Base-by-base conservation (phyloP, 2,113 vertebrate species). In the Chelonoidis abingdonii region DNA sequence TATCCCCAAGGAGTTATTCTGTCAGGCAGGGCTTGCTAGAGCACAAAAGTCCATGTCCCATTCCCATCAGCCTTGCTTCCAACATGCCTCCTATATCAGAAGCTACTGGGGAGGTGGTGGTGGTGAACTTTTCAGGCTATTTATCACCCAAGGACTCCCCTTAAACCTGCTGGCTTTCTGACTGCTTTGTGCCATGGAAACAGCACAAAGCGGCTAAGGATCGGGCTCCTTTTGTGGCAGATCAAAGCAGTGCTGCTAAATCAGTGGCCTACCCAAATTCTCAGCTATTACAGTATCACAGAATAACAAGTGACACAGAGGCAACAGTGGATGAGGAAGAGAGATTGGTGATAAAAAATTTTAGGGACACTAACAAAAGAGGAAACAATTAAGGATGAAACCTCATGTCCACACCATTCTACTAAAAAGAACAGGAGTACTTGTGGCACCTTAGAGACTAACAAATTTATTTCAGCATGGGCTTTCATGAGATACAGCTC, bases 141-240 rank as follows among this genome's bases (percentile, higher is more conserved):
- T 12, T 31, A 52, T 21, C 50, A 22, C 0, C 1, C 22, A 84
- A 29, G 0, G 0, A 3, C 89, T 92, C 5, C 0, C 2, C 76
- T 53, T 25, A 80, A 72, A 7, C 4, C 2, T 38, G n/a, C 88
- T 50, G 50, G 0, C 57, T 2, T 6, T 82, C 86, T 50, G 84
- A 84, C n/a, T 3, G 0, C 87, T 89, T 82, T 22, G 31, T 16
- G 10, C 6, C 81, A 49, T 24, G 76, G 41, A 81, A 65, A 5
- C 38, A 69, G 29, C 12, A 59, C 5, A 11, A 29, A 10, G 49
- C 25, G 75, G 31, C n/a, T 21, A 38, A 44, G 72, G 10, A 47
- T 78, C 41, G 29, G 41, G 41, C 75, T 47, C 24, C 41, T 79
- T 49, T 17, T 38, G 27, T 38, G 50, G 13, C 29, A 35, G 7